These are phyloP conservation scores for Argopecten irradians DNA, from an alignment of 1,140 invertebrate genomes.

Conservation along the genomic window DNA sequence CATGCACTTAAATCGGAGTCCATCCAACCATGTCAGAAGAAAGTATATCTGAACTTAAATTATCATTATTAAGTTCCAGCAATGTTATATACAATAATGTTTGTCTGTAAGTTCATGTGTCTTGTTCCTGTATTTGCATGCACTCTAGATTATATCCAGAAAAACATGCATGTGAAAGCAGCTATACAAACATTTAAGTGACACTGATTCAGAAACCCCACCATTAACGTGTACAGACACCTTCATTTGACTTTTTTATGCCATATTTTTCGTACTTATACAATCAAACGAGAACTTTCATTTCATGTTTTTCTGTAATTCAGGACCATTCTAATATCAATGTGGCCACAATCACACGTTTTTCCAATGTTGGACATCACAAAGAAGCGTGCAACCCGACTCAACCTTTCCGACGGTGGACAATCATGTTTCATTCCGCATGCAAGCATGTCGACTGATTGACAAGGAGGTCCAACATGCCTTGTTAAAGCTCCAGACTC, in stretches of 20 bases:
- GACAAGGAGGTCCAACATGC: background rate
- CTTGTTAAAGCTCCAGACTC: background rate
- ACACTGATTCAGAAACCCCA: background rate
- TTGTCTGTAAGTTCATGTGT: background rate
- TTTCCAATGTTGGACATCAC: conserved; percentile 8
- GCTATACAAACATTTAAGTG: background rate
- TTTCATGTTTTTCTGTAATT: background rate
- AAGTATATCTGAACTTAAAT: no score
- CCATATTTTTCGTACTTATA: background rate
- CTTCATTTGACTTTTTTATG: background rate
- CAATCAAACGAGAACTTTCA: background rate
- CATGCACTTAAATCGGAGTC: no score
- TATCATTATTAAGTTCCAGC: no score
- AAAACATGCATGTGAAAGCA: background rate
- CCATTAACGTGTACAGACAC: background rate
- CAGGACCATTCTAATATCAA: background rate
- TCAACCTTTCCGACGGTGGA: background rate
- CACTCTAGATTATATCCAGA: background rate
- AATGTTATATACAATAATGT: no score
- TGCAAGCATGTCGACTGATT: background rate
- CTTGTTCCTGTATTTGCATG: background rate
- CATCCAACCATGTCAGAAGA: no score
- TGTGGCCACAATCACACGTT: background rate
- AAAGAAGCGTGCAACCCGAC: background rate
- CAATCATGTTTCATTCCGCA: background rate